Conservation (phyloP, 2,888 invertebrate species). For the Eledona agricola region DNA sequence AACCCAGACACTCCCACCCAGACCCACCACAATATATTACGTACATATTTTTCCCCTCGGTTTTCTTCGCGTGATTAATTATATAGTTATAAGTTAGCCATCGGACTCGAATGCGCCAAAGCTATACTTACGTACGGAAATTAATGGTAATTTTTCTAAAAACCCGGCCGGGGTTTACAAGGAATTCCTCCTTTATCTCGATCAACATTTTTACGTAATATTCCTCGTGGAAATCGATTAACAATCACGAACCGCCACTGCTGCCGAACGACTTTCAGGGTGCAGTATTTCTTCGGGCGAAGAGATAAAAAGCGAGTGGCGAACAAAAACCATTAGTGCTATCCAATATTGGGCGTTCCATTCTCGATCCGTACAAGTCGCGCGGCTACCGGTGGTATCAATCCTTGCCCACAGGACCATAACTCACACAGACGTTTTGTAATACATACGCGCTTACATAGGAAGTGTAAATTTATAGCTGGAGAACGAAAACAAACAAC, state of each 20-base stretch:
- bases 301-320: slow-evolving; percentile 16
- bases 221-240: no score
- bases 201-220: no score
- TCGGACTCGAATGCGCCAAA: slow-evolving; percentile 4
- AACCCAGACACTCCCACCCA: slow-evolving; percentile 7
- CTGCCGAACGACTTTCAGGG: not conserved
- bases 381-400: slow-evolving; percentile 18
- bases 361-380: slow-evolving; percentile 8
- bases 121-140: slow-evolving; percentile 5
- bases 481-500: no score
- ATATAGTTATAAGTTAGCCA: slow-evolving; percentile 5
- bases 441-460: no score
- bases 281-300: slow-evolving; percentile 15
- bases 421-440: no score
- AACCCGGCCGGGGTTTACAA: no score
- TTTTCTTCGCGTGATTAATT: slow-evolving; percentile 10
- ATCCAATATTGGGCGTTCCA: slow-evolving; percentile 24
- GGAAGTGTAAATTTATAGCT: no score
- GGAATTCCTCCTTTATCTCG: no score
- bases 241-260: slow-evolving; percentile 9
- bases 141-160: not conserved
- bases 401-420: slow-evolving; percentile 12
- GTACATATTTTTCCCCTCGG: slow-evolving; percentile 10
- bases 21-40: slow-evolving; percentile 5
- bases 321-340: slow-evolving; percentile 18